Evolutionary conservation across 2,888 invertebrate species (phyloP).

Genomic region (Euclidia mi): DNA sequence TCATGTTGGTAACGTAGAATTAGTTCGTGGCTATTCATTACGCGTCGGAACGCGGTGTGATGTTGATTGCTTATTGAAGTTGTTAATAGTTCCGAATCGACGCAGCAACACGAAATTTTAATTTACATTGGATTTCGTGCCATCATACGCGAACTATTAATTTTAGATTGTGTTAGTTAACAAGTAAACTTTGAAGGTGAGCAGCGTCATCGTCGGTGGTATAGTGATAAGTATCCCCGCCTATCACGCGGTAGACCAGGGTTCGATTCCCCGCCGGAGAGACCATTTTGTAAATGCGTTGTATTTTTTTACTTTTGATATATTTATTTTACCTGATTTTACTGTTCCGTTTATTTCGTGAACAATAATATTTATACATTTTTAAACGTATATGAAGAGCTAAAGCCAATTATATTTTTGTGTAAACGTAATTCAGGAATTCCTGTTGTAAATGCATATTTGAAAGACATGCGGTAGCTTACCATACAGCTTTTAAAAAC

Average conservation of each 20-base stretch:
- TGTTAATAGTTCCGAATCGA: conserved; percentile 71
- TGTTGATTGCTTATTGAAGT: conserved; percentile 80
- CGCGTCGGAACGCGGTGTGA: conserved; percentile 70
- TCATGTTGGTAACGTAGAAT: conserved; percentile 76
- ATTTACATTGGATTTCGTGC: conserved; percentile 22
- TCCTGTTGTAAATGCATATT: too few species aligned
- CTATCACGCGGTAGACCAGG: conserved; percentile 80
- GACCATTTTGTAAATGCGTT: conserved; percentile 21
- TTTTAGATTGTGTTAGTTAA: conserved; percentile 9
- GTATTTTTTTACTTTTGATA: too few species aligned
- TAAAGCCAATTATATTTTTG: too few species aligned
- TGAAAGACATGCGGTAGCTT: too few species aligned
- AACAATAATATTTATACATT: too few species aligned
- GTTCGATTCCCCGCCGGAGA: conserved; percentile 63
- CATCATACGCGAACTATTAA: conserved; percentile 1
- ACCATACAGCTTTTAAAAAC: too few species aligned
- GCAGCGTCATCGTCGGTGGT: background rate
- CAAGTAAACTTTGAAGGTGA: background rate
- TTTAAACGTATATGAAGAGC: too few species aligned
- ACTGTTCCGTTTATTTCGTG: too few species aligned
- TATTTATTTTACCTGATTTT: too few species aligned
- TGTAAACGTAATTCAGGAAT: too few species aligned
- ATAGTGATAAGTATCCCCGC: background rate
- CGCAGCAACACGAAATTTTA: conserved; percentile 51
- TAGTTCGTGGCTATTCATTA: conserved; percentile 79